These are phyloP conservation scores for Pasiphila rectangulata DNA, from an alignment of 2,888 invertebrate genomes.

Conservation along the genomic window DNA sequence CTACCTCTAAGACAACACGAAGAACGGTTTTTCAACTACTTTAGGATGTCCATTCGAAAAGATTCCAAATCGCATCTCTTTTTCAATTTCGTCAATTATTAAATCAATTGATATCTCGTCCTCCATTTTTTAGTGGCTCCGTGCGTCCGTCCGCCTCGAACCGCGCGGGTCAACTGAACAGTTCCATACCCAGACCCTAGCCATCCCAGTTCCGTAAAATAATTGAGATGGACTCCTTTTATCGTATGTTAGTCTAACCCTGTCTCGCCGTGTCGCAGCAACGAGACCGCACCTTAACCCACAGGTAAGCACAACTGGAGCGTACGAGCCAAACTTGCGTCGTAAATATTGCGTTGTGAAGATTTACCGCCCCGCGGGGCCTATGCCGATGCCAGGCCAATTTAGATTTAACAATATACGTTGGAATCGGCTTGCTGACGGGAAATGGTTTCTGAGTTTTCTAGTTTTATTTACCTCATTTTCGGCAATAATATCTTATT, in stretches of 20 bases:
- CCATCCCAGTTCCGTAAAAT: too few species aligned
- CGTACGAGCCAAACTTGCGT: slow-evolving; percentile 18
- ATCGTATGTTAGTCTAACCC: neutral
- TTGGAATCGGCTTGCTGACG: slow-evolving; percentile 4
- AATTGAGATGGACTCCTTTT: neutral
- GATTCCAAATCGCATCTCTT: too few species aligned
- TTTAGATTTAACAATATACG: slow-evolving; percentile 23
- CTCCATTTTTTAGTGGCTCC: too few species aligned
- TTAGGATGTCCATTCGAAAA: too few species aligned
- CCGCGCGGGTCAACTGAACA: too few species aligned
- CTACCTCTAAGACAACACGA: too few species aligned
- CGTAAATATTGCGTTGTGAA: slow-evolving; percentile 30
- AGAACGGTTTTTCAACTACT: too few species aligned
- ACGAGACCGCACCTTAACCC: slow-evolving; percentile 1
- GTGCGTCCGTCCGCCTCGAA: too few species aligned
- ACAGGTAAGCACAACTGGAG: slow-evolving; percentile 1
- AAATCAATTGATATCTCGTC: too few species aligned
- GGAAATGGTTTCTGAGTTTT: neutral
- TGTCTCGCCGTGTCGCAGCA: neutral
- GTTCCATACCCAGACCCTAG: too few species aligned
- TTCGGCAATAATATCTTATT: too few species aligned
- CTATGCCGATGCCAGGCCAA: slow-evolving; percentile 17
- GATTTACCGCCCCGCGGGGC: slow-evolving; percentile 24
- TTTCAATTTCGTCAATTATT: too few species aligned
- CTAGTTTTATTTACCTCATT: slow-evolving; percentile 3